Evolutionary conservation across 2,797 vertebrate species (phyloP), one percentile per base, ranked within the genome.

Genomic region (Muscicapa comitata): DNA sequence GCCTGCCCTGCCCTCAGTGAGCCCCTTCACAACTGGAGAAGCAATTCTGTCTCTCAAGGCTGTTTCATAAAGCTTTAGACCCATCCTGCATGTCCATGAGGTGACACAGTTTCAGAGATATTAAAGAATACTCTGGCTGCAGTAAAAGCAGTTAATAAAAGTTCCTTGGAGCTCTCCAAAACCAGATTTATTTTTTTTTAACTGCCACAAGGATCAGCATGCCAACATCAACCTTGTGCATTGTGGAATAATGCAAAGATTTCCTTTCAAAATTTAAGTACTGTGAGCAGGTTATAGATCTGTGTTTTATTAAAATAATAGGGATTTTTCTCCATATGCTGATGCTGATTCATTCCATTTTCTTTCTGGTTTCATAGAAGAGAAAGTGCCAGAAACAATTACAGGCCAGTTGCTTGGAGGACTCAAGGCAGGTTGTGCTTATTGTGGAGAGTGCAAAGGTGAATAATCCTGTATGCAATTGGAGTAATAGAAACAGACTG

Each of bases 171-270:
- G 47, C 8, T 21, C 9, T 75, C 3, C 62, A 81, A 72, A 65
- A 19, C 19, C 1, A 11, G 38, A 23, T 45, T 57, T 43, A 1
- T 61, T 55, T 55, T 38, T 10, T 75, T 62, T 40, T 11, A 26
- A 35, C 23, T 10, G 9, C 7, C 13, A 43, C 15, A 18, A 40
- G 6, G 54, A 54, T 59, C 43, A 82, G 14, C 23, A 17, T 81
- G 81, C 58, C 38, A 61, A 31, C 21, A 28, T 23, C 1, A 1
- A 37, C 51, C 25, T 76, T 0, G 0, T 37, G 9, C 13, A 47
- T 9, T 33, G 19, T 2, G 1, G 71, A 47, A 68, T 43, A 54
- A 40, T 4, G 12, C 33, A 94, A 73, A 73, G 3, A 45, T 82
- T 87, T 92, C 79, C 40, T 62, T 89, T 73, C 1, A 1, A 61